Percentiles rank a stretch among this genome's conserved stretches.
These are phyloP conservation scores for Ranitomeya variabilis DNA, from an alignment of 2,113 vertebrate species.

Conservation along the genomic window DNA sequence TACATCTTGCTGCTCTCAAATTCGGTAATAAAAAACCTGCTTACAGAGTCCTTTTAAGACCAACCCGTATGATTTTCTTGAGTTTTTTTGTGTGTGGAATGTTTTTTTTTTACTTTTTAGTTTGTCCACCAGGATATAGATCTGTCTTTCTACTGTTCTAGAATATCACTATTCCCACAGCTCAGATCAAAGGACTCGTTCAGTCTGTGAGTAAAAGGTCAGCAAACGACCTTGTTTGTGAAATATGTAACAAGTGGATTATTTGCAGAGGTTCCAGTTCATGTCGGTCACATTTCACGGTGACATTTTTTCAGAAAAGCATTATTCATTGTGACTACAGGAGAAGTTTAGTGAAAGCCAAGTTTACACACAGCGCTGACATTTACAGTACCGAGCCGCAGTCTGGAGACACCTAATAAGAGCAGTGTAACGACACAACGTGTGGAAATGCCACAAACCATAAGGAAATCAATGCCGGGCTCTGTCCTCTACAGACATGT, in stretches of 20 bases:
- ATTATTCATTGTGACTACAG: background rate
- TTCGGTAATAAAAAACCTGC: no score
- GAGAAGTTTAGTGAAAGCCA: background rate
- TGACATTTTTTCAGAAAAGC: background rate
- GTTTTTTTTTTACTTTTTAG: background rate
- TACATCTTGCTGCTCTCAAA: no score
- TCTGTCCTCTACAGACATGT: no score
- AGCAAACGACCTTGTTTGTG: no score
- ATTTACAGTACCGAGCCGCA: background rate
- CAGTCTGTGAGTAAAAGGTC: background rate
- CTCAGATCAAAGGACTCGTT: background rate
- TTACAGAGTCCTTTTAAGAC: no score
- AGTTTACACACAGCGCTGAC: background rate
- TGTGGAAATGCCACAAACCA: no score
- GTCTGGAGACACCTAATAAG: no score
- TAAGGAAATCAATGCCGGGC: no score
- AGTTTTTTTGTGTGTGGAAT: background rate
- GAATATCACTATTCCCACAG: background rate
- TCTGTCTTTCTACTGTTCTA: background rate
- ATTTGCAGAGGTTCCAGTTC: slow-evolving; percentile 12
- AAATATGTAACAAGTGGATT: background rate
- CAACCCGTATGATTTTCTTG: background rate
- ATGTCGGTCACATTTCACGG: background rate
- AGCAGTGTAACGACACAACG: no score
- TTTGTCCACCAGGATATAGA: background rate